phyloP scores from a whole-genome alignment of 2,113 vertebrate genomes.

The Plecturocebus donacophilus region DNA sequence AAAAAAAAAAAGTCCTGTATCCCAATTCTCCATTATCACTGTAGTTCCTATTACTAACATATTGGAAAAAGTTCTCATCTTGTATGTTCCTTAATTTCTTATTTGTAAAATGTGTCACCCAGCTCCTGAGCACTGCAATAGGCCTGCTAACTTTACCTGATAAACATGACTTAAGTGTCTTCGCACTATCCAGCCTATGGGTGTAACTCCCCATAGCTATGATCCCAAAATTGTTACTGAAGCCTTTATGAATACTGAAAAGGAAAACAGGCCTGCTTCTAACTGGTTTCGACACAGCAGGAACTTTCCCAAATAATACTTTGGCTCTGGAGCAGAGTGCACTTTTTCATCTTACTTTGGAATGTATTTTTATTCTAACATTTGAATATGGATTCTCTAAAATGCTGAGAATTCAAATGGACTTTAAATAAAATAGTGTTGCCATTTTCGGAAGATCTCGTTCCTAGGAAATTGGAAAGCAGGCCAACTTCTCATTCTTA shows the following conservation, averaged over 20 bases:
- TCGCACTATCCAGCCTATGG: background rate
- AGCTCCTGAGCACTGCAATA: background rate
- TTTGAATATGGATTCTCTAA: constrained; percentile 61
- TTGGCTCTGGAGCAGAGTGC: background rate
- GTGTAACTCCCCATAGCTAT: background rate
- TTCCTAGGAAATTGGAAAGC: constrained; percentile 38
- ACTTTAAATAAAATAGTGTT: constrained; percentile 61
- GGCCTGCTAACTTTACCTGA: background rate
- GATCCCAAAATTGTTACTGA: background rate
- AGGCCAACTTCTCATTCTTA: constrained; percentile 59
- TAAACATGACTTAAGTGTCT: background rate
- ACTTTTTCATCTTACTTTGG: constrained; percentile 57
- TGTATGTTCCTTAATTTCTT: background rate
- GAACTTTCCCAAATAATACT: background rate
- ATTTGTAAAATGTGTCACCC: background rate
- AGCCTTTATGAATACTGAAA: background rate
- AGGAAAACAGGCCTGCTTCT: constrained; percentile 25
- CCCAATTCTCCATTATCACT: background rate
- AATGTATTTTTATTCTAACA: constrained; percentile 65
- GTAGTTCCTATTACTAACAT: background rate
- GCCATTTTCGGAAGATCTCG: constrained; percentile 44
- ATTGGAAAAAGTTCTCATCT: background rate
- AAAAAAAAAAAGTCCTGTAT: background rate
- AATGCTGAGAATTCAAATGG: constrained; percentile 64
- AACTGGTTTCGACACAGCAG: background rate